These are phyloP conservation scores for Leucopsar rothschildi DNA, from an alignment of 2,113 vertebrate genomes.

Conservation along the genomic window DNA sequence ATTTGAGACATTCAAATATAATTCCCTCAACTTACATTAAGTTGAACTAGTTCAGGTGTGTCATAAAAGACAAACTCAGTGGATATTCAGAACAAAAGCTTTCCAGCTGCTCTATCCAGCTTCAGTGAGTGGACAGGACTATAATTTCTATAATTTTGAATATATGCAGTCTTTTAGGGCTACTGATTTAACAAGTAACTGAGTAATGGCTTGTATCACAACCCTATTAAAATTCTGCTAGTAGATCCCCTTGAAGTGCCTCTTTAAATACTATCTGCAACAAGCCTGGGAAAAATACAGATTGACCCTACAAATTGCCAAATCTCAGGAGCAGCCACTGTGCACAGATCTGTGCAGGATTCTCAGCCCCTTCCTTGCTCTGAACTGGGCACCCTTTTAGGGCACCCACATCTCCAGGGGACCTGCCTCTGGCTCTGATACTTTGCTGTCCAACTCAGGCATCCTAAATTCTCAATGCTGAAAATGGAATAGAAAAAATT, in stretches of 20 bases:
- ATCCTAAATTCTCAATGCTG: neutral
- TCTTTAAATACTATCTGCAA: neutral
- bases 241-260: slow-evolving; percentile 30
- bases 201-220: neutral
- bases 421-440: neutral
- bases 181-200: neutral
- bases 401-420: neutral
- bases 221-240: neutral
- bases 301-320: neutral
- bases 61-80: neutral
- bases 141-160: neutral
- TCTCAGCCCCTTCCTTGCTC: neutral
- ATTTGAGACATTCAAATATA: slow-evolving; percentile 5
- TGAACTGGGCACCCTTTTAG: neutral
- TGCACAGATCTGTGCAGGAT: neutral
- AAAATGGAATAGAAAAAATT: neutral
- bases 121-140: neutral
- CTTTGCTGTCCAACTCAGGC: neutral
- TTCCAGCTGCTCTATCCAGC: slow-evolving; percentile 5
- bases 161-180: neutral
- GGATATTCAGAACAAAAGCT: slow-evolving; percentile 20
- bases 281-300: neutral
- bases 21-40: slow-evolving; percentile 49
- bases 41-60: slow-evolving; percentile 37
- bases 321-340: slow-evolving; percentile 15